Evolutionary conservation across 2,797 vertebrate genomes (phyloP), one percentile per base, ranked within the genome.

Genomic region (Lerista edwardsae): DNA sequence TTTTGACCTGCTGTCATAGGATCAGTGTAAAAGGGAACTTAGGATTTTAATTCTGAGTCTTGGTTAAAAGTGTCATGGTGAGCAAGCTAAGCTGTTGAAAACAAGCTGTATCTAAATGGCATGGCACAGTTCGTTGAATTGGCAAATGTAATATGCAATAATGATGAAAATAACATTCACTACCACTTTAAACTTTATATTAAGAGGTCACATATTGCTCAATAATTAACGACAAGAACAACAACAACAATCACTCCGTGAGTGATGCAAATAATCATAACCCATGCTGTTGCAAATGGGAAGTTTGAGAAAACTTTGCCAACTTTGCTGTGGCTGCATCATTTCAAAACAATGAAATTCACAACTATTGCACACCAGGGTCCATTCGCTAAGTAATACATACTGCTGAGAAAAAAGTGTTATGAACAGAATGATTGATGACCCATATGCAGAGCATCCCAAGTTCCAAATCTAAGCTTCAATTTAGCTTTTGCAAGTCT

Each of bases 261-360:
- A 36, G 31, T 23, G 75, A 81, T 29, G 61, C 78, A 87, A 68
- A 91, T 76, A n/a, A 73, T 82, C n/a, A 0, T 41, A 85, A 78
- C 4, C 51, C 2, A 0, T n/a, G 25, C 83, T 92, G 90, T 84
- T 90, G 73, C 73, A 93, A 84, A 62, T 25, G 86, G 75, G 73
- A 88, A 87, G 89, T 88, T 79, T 82, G 82, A 9, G 31, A 87
- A 72, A 92, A 94, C 72, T 91, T 85, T 79, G 86, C 72, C 92
- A 94, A 92, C 90, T 94, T 83, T 88, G 80, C 84, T 79, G 23
- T 74, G 67, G 59, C 57, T 91, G 68, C 73, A 21, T 61, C 31
- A 1, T 71, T 80, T 68, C 14, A 74, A 12, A 85, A 90, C 93
- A 94, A 80, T 90, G 91, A 67, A 82, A 68, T 29, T 68, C 72